These are phyloP conservation scores for Stictonetta naevosa DNA, from an alignment of 2,113 vertebrate genomes.

Conservation along the genomic window DNA sequence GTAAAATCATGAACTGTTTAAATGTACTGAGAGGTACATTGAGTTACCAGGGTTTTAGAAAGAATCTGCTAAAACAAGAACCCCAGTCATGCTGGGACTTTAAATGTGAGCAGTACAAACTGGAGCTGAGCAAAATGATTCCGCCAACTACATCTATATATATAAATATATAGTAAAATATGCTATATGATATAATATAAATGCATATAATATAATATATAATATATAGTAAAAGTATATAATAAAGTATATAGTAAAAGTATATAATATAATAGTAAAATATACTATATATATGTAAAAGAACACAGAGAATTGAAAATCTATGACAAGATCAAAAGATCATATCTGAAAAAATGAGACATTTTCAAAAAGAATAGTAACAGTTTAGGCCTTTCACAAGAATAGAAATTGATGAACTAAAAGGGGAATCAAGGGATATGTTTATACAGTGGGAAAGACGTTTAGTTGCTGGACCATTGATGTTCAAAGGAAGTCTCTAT, in stretches of 20 bases:
- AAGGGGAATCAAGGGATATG: not conserved
- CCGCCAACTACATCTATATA: not conserved
- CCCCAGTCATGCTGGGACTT: not conserved
- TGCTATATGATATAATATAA: too few species aligned
- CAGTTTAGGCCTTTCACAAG: not conserved
- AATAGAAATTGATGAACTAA: not conserved
- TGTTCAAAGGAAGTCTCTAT: not conserved
- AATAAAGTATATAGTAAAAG: too few species aligned
- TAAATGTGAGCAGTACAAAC: not conserved
- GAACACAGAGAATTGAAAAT: not conserved
- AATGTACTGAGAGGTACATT: not conserved
- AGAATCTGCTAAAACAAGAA: not conserved
- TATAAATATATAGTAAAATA: too few species aligned
- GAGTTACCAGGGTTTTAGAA: not conserved
- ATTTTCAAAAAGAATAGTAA: not conserved
- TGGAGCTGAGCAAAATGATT: not conserved
- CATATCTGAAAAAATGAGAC: not conserved
- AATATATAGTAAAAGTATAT: too few species aligned
- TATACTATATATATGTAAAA: too few species aligned
- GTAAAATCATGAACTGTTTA: not conserved
- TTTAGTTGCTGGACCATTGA: not conserved
- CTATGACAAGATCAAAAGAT: not conserved
- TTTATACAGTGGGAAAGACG: not conserved
- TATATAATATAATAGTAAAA: too few species aligned
- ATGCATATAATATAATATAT: too few species aligned